Base-by-base conservation (phyloP, 2,113 vertebrate species). In the Dermatemys mawii region DNA sequence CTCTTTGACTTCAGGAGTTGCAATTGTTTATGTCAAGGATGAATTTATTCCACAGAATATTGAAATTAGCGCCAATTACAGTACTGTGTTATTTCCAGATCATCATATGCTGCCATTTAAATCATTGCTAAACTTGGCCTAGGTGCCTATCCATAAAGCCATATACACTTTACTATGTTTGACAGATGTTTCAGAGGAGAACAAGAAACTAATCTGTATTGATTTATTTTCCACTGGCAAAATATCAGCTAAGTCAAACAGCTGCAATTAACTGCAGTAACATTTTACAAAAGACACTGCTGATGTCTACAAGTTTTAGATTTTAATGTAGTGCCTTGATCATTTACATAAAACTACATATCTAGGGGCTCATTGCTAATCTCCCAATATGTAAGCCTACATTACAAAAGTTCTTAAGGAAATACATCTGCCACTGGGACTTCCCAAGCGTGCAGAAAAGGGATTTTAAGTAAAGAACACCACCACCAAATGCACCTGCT, bases 161-260 rank as follows among this genome's bases (percentile, higher is more conserved):
- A 9, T 4, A 10, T 1, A 16, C 8, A 41, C 46, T 88, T 88
- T 63, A 53, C 41, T 90, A 87, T 78, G 9, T n/a, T 70, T 90
- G 89, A 92, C 93, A 96, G 78, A 88, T 94, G 44, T 26, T 89
- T 91, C 53, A 17, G 22, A 79, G 35, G 16, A 92, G 76, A 92
- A 88, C 46, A 90, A 92, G 87, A 24, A 95, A 11, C 53, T 92
- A 94, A 91, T 63, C 16, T 60, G 73, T 54, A 91, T 55, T 96
- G 96, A 96, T 94, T 91, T 95, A 94, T 90, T 91, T 96, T 94
- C 87, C 91, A 26, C 90, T 81, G 53, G 86, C 78, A 94, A 87
- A 81, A 63, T 38, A 96, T 86, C 87, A 92, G 88, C 1, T 12
- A 95, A 84, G 55, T 51, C 79, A 91, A 96, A 83, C 82, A 97